Evolutionary conservation across 1,140 invertebrate species (phyloP).

Genomic region (Philotrypesis tridentata): DNA sequence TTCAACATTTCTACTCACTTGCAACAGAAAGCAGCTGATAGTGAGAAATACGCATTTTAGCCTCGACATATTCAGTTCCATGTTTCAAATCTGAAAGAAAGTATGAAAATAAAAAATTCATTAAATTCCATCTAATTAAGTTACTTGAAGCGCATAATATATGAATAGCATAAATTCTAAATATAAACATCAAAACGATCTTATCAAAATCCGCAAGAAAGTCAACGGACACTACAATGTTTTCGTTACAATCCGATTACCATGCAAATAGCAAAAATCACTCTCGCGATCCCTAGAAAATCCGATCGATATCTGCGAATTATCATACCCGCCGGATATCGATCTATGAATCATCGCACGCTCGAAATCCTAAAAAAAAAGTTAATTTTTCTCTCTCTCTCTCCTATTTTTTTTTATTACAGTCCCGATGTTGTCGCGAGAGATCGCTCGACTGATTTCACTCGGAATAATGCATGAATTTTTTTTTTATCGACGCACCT

Average conservation of each 20-base stretch:
- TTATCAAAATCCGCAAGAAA: too few species aligned
- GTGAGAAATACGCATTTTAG: background rate
- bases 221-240: too few species aligned
- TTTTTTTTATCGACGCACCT: background rate
- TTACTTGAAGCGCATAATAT: too few species aligned
- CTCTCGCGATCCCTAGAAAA: background rate
- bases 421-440: background rate
- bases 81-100: slow-evolving; percentile 4
- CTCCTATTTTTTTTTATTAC: too few species aligned
- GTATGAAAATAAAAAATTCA: background rate
- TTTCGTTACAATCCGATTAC: too few species aligned
- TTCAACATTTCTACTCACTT: background rate
- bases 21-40: background rate
- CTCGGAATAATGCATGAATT: slow-evolving; percentile 16
- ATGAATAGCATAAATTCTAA: too few species aligned
- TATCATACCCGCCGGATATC: background rate
- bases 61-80: background rate
- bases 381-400: background rate
- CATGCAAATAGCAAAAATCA: background rate
- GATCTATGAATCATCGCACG: too few species aligned
- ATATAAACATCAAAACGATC: too few species aligned
- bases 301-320: background rate
- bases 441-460: background rate
- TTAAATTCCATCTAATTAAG: too few species aligned
- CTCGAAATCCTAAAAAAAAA: background rate